Conservation (phyloP, 2,888 invertebrate species). For the Stenoptilia bipunctidactyla region DNA sequence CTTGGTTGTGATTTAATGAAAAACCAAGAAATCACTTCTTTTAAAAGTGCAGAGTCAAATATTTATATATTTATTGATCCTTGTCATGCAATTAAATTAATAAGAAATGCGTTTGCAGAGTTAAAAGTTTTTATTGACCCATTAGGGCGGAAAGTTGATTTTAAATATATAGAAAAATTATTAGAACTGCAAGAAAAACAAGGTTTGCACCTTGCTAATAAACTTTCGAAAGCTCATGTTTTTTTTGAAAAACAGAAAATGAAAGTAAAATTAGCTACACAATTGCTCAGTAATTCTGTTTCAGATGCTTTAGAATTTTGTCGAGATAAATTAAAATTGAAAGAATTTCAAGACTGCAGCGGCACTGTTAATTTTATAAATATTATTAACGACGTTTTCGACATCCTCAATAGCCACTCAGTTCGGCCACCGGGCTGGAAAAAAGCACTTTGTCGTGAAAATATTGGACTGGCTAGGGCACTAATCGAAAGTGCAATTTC, state of each 20-base stretch:
- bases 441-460: slow-evolving; percentile 7
- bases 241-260: slow-evolving; percentile 12
- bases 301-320: slow-evolving; percentile 11
- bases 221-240: slow-evolving; percentile 7
- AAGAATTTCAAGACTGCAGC: slow-evolving; percentile 9
- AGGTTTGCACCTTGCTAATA: slow-evolving; percentile 8
- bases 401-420: slow-evolving; percentile 13
- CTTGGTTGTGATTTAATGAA: slow-evolving; percentile 2
- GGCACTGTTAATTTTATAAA: slow-evolving; percentile 14
- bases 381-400: slow-evolving; percentile 13
- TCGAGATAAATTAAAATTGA: slow-evolving; percentile 2
- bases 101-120: slow-evolving; percentile 15
- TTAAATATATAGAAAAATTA: slow-evolving; percentile 9
- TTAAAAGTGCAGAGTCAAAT: neutral
- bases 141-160: slow-evolving; percentile 8
- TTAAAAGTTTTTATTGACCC: slow-evolving; percentile 7
- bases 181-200: slow-evolving; percentile 8
- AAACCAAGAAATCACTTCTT: neutral
- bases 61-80: slow-evolving; percentile 11
- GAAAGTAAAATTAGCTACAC: slow-evolving; percentile 11
- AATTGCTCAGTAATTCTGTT: slow-evolving; percentile 11
- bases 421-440: slow-evolving; percentile 13
- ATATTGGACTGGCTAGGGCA: slow-evolving; percentile 3
- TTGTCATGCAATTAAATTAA: slow-evolving; percentile 14
- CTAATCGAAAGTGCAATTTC: too few species aligned